Evolutionary conservation across 2,888 invertebrate genomes (phyloP).

Genomic region (Capitulum mitella): DNA sequence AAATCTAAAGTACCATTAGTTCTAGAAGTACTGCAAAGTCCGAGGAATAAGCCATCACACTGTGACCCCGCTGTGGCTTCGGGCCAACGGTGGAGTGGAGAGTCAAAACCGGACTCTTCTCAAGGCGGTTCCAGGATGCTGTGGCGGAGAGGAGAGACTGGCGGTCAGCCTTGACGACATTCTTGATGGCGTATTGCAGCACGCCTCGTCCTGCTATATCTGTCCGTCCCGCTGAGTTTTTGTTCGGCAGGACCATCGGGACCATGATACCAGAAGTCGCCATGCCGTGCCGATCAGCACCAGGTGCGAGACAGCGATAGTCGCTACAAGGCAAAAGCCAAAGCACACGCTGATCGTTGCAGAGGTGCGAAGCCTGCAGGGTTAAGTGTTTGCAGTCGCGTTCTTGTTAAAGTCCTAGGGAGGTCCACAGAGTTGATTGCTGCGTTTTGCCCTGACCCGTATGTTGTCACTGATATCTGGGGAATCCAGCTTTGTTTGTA

Average conservation of each 20-base stretch:
- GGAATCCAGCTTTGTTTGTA: neutral
- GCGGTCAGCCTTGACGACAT: neutral
- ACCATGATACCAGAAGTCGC: conserved; percentile 18
- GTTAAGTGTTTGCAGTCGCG: neutral
- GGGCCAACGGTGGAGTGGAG: neutral
- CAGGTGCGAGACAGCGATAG: neutral
- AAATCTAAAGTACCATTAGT: too few relatives aligned
- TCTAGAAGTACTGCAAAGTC: too few relatives aligned
- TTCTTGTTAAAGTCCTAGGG: neutral
- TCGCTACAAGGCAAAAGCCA: neutral
- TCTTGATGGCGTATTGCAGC: neutral
- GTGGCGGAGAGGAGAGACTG: neutral
- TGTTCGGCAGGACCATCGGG: neutral
- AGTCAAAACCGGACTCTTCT: neutral
- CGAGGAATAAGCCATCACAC: too few relatives aligned
- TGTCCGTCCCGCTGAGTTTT: neutral
- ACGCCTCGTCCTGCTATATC: neutral
- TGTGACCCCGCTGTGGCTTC: too few relatives aligned
- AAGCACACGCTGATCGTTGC: neutral
- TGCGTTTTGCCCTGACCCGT: neutral
- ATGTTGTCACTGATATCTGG: neutral
- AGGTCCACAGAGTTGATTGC: neutral
- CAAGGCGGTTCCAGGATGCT: neutral
- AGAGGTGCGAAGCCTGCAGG: neutral
- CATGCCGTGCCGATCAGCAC: conserved; percentile 23